Evolutionary conservation across 2,888 invertebrate species (phyloP).

Genomic region (Nephrotoma guestfalica): DNA sequence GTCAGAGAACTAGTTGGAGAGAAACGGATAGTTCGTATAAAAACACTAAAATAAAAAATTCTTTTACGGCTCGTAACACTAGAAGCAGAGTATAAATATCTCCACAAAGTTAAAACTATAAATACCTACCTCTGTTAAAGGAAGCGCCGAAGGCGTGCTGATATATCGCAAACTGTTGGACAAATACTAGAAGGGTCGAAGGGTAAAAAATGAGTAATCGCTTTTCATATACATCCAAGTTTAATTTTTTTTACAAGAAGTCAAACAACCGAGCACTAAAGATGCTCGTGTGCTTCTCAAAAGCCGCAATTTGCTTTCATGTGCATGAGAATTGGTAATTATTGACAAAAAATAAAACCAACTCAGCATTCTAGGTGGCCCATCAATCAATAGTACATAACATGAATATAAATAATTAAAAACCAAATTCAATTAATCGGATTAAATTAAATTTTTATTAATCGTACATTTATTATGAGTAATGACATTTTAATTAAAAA

Average conservation of each 20-base stretch:
- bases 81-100: too few species aligned
- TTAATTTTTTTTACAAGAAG: background rate
- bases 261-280: background rate
- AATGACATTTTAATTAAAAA: background rate
- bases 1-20: too few species aligned
- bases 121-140: too few species aligned
- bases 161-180: too few species aligned
- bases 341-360: background rate
- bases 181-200: too few species aligned
- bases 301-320: background rate
- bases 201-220: too few species aligned
- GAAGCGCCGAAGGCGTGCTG: too few species aligned
- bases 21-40: too few species aligned
- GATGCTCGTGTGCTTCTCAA: background rate
- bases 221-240: too few species aligned
- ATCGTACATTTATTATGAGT: background rate
- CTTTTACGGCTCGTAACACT: too few species aligned
- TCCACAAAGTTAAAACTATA: too few species aligned
- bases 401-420: background rate
- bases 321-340: background rate
- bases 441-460: background rate
- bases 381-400: background rate
- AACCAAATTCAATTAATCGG: background rate
- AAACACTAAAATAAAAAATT: too few species aligned
- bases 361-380: background rate